Conservation (phyloP, 1,140 invertebrate genomes). For the Bactericera cockerelli region DNA sequence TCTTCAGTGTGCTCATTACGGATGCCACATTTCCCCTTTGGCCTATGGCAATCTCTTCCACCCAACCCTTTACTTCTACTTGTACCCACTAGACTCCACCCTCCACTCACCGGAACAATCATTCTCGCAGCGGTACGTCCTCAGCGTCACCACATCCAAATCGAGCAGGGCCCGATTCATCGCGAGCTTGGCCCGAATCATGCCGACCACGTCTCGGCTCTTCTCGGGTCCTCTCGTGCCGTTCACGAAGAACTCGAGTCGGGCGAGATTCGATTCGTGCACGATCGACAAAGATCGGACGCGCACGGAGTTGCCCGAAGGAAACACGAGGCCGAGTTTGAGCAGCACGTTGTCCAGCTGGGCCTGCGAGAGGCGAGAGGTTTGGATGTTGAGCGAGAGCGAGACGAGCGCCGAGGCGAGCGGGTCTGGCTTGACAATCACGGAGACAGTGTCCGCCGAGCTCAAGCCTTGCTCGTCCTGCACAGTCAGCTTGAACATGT, state of each 20-base stretch:
- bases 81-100: too few relatives aligned
- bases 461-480: constrained; percentile 74
- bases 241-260: constrained; percentile 5
- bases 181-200: constrained; percentile 46
- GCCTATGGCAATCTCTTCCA: too few relatives aligned
- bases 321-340: background rate
- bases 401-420: background rate
- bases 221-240: constrained; percentile 28
- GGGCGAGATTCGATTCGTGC: constrained; percentile 11
- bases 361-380: constrained; percentile 33
- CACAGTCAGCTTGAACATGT: constrained; percentile 75
- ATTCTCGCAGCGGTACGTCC: constrained; percentile 77
- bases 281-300: constrained; percentile 8
- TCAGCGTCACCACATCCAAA: constrained; percentile 52
- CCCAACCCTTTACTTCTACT: too few relatives aligned
- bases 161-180: constrained; percentile 56
- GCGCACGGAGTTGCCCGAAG: background rate
- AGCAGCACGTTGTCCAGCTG: background rate
- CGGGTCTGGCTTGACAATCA: constrained; percentile 62
- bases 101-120: constrained; percentile 67
- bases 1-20: too few relatives aligned
- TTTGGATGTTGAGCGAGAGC: constrained; percentile 53
- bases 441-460: constrained; percentile 60
- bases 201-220: constrained; percentile 34
- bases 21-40: too few relatives aligned